These are phyloP conservation scores for Cosmopolites sordidus DNA, from an alignment of 2,888 invertebrate species.

Conservation along the genomic window DNA sequence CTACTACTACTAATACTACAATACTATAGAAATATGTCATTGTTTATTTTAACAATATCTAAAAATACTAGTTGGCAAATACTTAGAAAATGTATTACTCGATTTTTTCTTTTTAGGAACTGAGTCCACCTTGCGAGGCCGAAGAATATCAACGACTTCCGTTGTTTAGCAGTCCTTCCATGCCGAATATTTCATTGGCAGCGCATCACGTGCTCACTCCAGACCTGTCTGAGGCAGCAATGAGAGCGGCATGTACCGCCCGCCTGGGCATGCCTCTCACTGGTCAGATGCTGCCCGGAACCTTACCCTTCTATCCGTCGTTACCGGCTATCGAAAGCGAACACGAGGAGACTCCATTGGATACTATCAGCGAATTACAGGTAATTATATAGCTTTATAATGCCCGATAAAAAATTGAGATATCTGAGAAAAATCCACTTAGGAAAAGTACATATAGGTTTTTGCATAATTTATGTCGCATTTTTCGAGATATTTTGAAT, in stretches of 20 bases:
- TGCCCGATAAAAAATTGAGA: too few species aligned
- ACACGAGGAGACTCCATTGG: conserved; percentile 53
- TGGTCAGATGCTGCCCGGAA: conserved; percentile 63
- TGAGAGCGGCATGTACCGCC: conserved; percentile 67
- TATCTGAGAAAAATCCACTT: too few species aligned
- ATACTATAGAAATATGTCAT: too few species aligned
- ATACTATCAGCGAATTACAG: conserved; percentile 48
- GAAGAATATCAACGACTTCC: conserved; percentile 68
- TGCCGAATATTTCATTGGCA: conserved; percentile 93
- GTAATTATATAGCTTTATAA: conserved; percentile 10
- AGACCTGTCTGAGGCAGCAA: conserved; percentile 72
- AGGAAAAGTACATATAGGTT: too few species aligned
- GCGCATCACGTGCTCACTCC: conserved; percentile 40
- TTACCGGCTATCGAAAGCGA: conserved; percentile 57
- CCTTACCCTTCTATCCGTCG: conserved; percentile 68
- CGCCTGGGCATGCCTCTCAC: conserved; percentile 62
- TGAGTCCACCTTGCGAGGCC: conserved; percentile 57
- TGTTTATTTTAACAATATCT: too few species aligned
- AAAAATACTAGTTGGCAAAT: too few species aligned
- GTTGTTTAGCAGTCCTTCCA: conserved; percentile 90
- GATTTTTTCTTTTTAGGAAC: conserved; percentile 36
- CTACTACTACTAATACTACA: too few species aligned
- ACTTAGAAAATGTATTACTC: too few species aligned
- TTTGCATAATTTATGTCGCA: too few species aligned
- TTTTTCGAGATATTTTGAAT: too few species aligned